Percentiles rank a stretch among this genome's conserved stretches.
These are phyloP conservation scores for Papilio glaucus DNA, from an alignment of 1,140 invertebrate genomes.

Conservation along the genomic window DNA sequence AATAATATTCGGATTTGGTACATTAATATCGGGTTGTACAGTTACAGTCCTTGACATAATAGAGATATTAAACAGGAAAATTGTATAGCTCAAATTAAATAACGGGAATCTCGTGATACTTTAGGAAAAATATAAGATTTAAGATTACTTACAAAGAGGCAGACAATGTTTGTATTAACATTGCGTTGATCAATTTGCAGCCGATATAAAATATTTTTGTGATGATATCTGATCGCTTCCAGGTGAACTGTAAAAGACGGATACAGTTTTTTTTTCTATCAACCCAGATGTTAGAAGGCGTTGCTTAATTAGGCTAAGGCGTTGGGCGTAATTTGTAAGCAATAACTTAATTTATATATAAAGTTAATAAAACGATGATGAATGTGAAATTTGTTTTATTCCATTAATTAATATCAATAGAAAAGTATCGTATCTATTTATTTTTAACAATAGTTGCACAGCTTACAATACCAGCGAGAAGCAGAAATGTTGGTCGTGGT, in stretches of 20 bases:
- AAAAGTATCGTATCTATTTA: too few relatives aligned
- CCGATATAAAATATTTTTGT: too few relatives aligned
- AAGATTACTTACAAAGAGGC: not conserved
- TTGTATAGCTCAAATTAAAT: constrained; percentile 46
- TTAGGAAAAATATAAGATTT: not conserved
- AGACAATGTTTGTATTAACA: not conserved
- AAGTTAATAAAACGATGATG: not conserved
- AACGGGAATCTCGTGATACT: not conserved
- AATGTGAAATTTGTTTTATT: not conserved
- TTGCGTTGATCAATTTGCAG: not conserved
- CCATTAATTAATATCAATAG: not conserved
- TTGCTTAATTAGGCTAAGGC: too few relatives aligned
- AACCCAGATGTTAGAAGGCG: too few relatives aligned
- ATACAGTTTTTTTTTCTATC: not conserved
- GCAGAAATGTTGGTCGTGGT: too few relatives aligned
- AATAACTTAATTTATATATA: not conserved
- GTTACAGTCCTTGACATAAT: constrained; percentile 75
- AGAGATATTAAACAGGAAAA: constrained; percentile 59
- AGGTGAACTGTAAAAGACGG: not conserved
- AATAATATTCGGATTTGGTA: constrained; percentile 84
- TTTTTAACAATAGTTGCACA: too few relatives aligned
- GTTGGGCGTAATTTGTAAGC: not conserved
- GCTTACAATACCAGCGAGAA: too few relatives aligned
- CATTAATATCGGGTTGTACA: constrained; percentile 85
- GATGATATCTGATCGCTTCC: too few relatives aligned